Conservation (phyloP, 2,113 vertebrate genomes). For the Herpailurus yagouaroundi region DNA sequence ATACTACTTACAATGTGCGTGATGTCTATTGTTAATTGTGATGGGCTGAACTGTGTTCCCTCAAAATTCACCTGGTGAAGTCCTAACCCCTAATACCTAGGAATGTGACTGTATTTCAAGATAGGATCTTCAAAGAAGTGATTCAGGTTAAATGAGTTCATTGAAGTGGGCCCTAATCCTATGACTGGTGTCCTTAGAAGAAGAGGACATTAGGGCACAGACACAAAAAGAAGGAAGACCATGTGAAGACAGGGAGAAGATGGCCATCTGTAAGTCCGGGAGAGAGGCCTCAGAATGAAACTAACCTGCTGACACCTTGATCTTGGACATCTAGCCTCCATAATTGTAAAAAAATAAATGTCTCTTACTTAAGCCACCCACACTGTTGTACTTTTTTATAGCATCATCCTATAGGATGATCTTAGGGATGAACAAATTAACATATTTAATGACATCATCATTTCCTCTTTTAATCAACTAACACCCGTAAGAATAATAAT, state of each 20-base stretch:
- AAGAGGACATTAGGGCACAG: neutral
- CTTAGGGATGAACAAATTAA: neutral
- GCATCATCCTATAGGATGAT: too few species aligned
- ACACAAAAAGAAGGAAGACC: neutral
- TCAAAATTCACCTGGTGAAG: neutral
- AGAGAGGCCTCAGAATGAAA: neutral
- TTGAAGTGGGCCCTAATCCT: neutral
- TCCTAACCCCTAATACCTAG: neutral
- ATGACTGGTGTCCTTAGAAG: neutral
- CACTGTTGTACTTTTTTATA: neutral
- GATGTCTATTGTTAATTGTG: neutral
- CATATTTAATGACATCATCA: neutral
- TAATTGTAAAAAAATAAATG: constrained; percentile 33
- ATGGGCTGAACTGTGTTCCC: neutral
- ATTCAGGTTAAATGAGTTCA: neutral
- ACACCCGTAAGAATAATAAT: neutral
- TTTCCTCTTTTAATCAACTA: neutral
- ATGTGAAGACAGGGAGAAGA: neutral
- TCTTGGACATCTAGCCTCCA: neutral
- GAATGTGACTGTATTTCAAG: neutral
- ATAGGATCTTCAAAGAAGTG: neutral
- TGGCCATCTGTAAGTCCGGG: neutral
- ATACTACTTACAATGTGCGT: neutral
- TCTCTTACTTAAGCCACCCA: neutral
- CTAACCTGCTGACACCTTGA: neutral